A percentile compares a stretch with the other conserved stretches of the same genome.
Conservation (phyloP, 1,140 invertebrate species). For the Paraescarpia echinospica region DNA sequence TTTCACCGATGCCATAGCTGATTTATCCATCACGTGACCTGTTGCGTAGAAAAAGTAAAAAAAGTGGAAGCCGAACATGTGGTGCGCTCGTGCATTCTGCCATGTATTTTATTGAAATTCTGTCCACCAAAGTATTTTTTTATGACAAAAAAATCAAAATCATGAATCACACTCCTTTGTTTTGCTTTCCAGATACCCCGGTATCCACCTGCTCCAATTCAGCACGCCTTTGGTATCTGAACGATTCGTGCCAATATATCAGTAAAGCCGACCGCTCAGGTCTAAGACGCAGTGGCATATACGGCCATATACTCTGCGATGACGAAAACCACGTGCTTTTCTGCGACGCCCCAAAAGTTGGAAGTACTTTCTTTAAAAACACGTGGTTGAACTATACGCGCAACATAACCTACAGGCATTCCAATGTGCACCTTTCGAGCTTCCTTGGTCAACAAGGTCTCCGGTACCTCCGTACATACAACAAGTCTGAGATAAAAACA, state of each 20-base stretch:
- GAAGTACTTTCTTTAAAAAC: neutral
- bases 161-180: neutral
- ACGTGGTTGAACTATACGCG: neutral
- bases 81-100: no score
- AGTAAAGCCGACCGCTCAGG: neutral
- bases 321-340: neutral
- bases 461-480: neutral
- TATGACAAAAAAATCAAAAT: neutral
- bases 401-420: neutral
- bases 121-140: no score
- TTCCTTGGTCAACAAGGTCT: neutral
- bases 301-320: neutral
- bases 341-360: neutral
- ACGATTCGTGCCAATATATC: neutral
- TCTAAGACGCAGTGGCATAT: neutral
- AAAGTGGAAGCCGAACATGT: no score
- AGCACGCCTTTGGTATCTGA: neutral
- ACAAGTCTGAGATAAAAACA: neutral
- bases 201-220: neutral
- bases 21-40: no score
- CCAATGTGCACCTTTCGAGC: neutral
- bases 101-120: no score
- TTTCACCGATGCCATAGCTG: no score
- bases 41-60: no score
- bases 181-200: neutral